Conservation (phyloP, 2,113 vertebrate genomes). For the Percina caprodes region DNA sequence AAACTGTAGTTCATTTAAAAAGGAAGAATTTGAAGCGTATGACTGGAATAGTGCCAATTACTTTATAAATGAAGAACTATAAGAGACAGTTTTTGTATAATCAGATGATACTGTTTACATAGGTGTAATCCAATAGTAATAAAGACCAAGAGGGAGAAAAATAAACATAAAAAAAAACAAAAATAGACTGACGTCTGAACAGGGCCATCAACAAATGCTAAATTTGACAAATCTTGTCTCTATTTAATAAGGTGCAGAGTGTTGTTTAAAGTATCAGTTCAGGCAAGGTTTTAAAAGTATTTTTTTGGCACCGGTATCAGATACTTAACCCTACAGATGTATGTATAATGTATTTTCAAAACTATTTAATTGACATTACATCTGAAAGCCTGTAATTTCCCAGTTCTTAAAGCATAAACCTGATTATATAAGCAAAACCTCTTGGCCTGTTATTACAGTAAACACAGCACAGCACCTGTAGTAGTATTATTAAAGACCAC, state of each 20-base stretch:
- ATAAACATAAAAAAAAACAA: slow-evolving; percentile 14
- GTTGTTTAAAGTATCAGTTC: too few species aligned
- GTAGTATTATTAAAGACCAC: slow-evolving; percentile 78
- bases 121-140: slow-evolving; percentile 90
- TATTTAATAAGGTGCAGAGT: not conserved
- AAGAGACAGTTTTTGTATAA: slow-evolving; percentile 4
- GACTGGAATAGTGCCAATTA: slow-evolving; percentile 2
- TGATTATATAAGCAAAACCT: slow-evolving; percentile 55
- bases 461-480: slow-evolving; percentile 70
- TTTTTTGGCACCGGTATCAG: too few species aligned
- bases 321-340: too few species aligned
- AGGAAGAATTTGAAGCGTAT: not conserved
- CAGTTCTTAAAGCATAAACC: not conserved
- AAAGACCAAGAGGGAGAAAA: slow-evolving; percentile 83
- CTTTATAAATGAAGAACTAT: not conserved
- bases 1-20: not conserved
- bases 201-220: slow-evolving; percentile 2
- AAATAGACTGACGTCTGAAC: not conserved
- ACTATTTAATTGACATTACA: not conserved
- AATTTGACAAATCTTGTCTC: not conserved
- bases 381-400: not conserved
- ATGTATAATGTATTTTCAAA: not conserved
- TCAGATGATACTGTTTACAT: slow-evolving; percentile 37
- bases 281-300: too few species aligned
- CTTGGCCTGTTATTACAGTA: slow-evolving; percentile 86